Evolutionary conservation across 2,113 vertebrate genomes (phyloP).

Genomic region (Campylorhamphus procurvoides): DNA sequence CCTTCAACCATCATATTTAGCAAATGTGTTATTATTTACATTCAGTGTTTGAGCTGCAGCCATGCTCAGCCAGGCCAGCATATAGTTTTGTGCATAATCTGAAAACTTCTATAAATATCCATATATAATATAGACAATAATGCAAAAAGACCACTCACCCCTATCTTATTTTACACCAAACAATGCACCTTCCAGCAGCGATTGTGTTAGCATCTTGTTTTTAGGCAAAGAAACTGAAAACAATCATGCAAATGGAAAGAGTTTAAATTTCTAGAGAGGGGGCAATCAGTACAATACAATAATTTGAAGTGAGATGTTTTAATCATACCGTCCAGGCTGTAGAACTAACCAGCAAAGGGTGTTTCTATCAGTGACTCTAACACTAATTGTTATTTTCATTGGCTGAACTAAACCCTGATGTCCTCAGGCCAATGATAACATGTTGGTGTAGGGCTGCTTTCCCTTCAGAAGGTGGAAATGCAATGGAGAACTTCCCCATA

Average conservation of each 20-base stretch:
- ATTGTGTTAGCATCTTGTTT: neutral
- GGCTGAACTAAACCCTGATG: constrained; percentile 63
- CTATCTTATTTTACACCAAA: neutral
- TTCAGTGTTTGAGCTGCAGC: neutral
- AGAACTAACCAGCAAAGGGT: neutral
- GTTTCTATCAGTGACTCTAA: constrained; percentile 19
- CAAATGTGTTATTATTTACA: neutral
- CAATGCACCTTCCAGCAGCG: neutral
- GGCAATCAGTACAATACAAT: neutral
- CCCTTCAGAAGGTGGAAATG: neutral
- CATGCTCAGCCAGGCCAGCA: neutral
- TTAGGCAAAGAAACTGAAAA: constrained; percentile 17
- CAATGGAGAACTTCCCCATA: constrained; percentile 2
- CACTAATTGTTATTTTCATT: constrained; percentile 72
- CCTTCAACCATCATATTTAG: neutral
- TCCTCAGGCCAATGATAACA: constrained; percentile 29
- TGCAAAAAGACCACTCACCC: neutral
- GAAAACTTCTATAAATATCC: neutral
- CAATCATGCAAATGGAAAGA: neutral
- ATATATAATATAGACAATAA: neutral
- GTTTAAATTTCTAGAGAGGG: neutral
- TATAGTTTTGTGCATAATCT: neutral
- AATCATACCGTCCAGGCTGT: constrained; percentile 19
- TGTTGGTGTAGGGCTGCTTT: neutral
- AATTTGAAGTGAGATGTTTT: constrained; percentile 40